Evolutionary conservation across 1,140 invertebrate species (phyloP).

Genomic region (Probaryconus sp.): DNA sequence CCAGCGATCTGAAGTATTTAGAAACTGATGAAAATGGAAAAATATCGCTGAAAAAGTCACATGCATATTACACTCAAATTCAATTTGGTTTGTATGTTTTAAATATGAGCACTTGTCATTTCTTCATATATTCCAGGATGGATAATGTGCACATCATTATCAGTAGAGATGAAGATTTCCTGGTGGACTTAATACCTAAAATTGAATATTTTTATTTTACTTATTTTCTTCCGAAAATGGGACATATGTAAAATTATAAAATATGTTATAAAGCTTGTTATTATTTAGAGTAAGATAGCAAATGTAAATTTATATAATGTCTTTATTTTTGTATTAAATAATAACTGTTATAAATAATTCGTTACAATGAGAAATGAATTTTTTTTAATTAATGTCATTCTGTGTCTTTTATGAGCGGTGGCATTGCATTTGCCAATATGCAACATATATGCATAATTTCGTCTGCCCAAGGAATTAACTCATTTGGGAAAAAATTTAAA

Average conservation of each 20-base stretch:
- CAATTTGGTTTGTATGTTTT: slow-evolving; percentile 16
- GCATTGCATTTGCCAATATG: slow-evolving; percentile 23
- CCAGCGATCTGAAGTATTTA: neutral
- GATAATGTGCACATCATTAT: slow-evolving; percentile 6
- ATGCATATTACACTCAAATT: slow-evolving; percentile 27
- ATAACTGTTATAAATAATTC: no score
- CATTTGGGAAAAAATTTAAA: slow-evolving; percentile 8
- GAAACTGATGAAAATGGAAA: neutral
- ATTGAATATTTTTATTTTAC: slow-evolving; percentile 33
- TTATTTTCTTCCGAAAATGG: slow-evolving; percentile 4
- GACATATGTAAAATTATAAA: no score
- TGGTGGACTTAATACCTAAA: slow-evolving; percentile 13
- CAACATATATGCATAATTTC: slow-evolving; percentile 39
- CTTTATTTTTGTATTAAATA: no score
- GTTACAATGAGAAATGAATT: neutral
- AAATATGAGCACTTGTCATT: slow-evolving; percentile 11
- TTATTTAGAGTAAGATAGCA: slow-evolving; percentile 3
- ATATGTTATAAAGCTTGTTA: no score
- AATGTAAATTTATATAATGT: no score
- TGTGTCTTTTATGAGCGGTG: slow-evolving; percentile 9
- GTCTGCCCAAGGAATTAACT: slow-evolving; percentile 31
- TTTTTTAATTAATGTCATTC: slow-evolving; percentile 29
- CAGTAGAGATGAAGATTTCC: slow-evolving; percentile 9
- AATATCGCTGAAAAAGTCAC: neutral
- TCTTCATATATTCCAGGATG: slow-evolving; percentile 10